Conservation (phyloP, 1,140 invertebrate genomes). For the Ericerus pela region DNA sequence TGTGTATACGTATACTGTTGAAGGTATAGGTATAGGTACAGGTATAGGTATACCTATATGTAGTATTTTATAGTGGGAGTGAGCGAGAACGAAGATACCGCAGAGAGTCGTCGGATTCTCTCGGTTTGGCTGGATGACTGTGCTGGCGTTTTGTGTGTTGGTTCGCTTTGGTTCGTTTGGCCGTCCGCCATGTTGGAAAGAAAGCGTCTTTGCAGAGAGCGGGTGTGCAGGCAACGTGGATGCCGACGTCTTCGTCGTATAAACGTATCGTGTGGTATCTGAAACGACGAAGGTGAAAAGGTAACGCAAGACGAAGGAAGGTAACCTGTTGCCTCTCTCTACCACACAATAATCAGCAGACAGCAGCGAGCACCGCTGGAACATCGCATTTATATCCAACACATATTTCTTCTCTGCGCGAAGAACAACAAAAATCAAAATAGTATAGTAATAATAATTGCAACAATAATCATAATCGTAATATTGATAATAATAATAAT, state of each 20-base stretch:
- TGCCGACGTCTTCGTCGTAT: slow-evolving; percentile 9
- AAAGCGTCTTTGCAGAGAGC: slow-evolving; percentile 9
- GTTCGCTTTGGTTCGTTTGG: slow-evolving; percentile 11
- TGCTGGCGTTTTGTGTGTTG: slow-evolving; percentile 9
- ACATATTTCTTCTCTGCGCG: too few species aligned
- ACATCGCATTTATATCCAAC: slow-evolving; percentile 3
- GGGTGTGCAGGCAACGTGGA: slow-evolving; percentile 11
- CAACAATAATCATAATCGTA: too few species aligned
- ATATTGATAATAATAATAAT: too few species aligned
- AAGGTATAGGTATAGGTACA: too few species aligned
- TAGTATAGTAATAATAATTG: too few species aligned
- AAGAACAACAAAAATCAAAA: too few species aligned
- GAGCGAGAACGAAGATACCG: slow-evolving; percentile 10
- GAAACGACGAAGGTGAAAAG: slow-evolving; percentile 10
- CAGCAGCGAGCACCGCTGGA: slow-evolving; percentile 8
- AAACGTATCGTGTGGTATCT: slow-evolving; percentile 9
- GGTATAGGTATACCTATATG: too few species aligned
- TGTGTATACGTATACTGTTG: too few species aligned
- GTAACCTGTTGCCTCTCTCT: slow-evolving; percentile 11
- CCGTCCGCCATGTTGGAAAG: slow-evolving; percentile 10
- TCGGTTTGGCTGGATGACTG: too few species aligned
- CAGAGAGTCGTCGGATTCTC: too few species aligned
- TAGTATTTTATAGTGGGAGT: slow-evolving; percentile 11
- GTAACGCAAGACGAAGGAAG: slow-evolving; percentile 9
- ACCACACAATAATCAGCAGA: slow-evolving; percentile 12